These are phyloP conservation scores for Enteromius fasciolatus DNA, from an alignment of 2,797 vertebrate species.

Conservation along the genomic window DNA sequence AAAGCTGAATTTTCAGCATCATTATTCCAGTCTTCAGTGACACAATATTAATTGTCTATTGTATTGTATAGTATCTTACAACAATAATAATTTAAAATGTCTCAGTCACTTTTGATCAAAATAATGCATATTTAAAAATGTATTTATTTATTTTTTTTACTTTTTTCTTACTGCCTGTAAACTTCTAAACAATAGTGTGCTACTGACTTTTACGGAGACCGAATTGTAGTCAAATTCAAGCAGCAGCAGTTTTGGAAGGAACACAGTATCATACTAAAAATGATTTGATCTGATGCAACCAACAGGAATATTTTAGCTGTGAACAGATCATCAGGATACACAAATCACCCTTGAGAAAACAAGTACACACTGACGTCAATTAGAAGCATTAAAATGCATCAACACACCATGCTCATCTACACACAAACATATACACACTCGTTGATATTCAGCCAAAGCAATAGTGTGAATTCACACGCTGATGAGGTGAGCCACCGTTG, in stretches of 20 bases:
- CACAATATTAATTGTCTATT: too few species aligned
- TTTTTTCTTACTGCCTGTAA: neutral
- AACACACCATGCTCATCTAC: neutral
- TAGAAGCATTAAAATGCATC: constrained; percentile 17
- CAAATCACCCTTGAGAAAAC: neutral
- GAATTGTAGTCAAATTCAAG: neutral
- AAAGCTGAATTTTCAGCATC: neutral
- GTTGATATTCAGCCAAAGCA: constrained; percentile 9
- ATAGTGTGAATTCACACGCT: neutral
- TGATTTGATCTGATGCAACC: neutral
- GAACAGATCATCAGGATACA: neutral
- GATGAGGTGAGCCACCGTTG: neutral
- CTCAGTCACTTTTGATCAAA: neutral
- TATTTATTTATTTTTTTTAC: too few species aligned
- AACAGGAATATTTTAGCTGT: constrained; percentile 2
- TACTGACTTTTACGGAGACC: neutral
- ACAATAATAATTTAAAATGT: too few species aligned
- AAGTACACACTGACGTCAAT: neutral
- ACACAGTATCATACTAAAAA: neutral
- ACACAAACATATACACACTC: constrained; percentile 4
- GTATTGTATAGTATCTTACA: too few species aligned
- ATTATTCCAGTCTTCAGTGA: neutral
- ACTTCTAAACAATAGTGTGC: neutral
- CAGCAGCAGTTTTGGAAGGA: neutral
- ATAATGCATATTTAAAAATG: neutral